phyloP scores from a whole-genome alignment of 2,888 invertebrate genomes.

The Drosophila ustulata region DNA sequence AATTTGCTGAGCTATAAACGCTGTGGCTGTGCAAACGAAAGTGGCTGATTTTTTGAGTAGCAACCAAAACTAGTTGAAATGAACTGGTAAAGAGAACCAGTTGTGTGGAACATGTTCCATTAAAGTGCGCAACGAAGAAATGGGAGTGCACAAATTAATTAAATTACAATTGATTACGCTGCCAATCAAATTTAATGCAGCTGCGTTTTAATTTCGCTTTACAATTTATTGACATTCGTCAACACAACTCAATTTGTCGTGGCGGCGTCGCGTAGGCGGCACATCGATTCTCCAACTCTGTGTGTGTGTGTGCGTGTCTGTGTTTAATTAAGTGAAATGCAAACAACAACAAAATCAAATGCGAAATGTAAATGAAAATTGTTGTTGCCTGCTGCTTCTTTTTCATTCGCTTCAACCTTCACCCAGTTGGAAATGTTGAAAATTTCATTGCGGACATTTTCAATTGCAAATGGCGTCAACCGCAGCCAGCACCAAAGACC shows the following conservation, averaged over 20 bases:
- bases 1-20: not conserved
- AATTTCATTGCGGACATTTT: conserved; percentile 62
- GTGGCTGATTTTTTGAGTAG: not conserved
- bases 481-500: not conserved
- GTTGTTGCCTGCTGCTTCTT: not conserved
- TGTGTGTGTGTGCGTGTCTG: conserved; percentile 18
- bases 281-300: not conserved
- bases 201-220: conserved; percentile 4
- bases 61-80: not conserved
- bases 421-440: conserved; percentile 68
- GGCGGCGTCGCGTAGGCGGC: conserved; percentile 8
- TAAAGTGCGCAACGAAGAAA: not conserved
- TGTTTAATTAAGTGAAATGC: conserved; percentile 37
- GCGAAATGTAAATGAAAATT: conserved; percentile 31
- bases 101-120: not conserved
- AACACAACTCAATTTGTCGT: conserved; percentile 12
- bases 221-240: conserved; percentile 20
- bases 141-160: not conserved
- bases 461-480: conserved; percentile 41
- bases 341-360: conserved; percentile 10
- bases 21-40: not conserved
- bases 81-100: not conserved
- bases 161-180: conserved; percentile 9
- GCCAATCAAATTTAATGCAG: conserved; percentile 15
- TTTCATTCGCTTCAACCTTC: conserved; percentile 56